Percentiles rank a stretch among this genome's conserved stretches.
phyloP scores from a whole-genome alignment of 2,113 vertebrate genomes.

The Trematocara variabile region DNA sequence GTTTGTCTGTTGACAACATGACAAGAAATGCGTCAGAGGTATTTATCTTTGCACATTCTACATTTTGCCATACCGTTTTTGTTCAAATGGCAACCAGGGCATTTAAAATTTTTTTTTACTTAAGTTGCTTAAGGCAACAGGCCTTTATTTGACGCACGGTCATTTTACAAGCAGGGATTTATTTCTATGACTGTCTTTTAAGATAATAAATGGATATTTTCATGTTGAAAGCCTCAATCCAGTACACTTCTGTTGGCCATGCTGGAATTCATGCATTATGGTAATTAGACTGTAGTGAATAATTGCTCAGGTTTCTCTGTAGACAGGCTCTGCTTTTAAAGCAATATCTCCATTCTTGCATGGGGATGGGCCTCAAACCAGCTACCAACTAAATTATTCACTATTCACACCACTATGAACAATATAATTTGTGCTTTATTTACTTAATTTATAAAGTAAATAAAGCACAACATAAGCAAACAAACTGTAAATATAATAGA shows the following conservation, averaged over 20 bases:
- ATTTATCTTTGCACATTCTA: background rate
- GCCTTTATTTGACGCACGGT: background rate
- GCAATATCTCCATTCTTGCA: background rate
- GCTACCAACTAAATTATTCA: background rate
- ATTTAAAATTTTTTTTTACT: background rate
- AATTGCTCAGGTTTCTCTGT: background rate
- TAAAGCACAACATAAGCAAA: background rate
- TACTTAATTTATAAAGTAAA: background rate
- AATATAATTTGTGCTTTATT: background rate
- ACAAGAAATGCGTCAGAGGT: background rate
- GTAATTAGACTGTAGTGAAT: background rate
- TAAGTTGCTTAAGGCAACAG: background rate
- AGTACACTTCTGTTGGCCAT: background rate
- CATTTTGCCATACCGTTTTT: background rate
- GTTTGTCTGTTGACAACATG: constrained; percentile 72
- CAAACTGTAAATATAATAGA: background rate
- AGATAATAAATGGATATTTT: background rate
- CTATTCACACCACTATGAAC: background rate
- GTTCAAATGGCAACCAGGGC: background rate
- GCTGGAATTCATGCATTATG: background rate
- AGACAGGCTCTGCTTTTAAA: background rate
- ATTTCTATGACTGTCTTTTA: background rate
- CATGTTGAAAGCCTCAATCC: background rate
- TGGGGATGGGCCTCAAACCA: background rate
- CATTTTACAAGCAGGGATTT: background rate